Evolutionary conservation across 2,888 invertebrate species (phyloP), one percentile per base, ranked within the genome.

Genomic region (Andrena chrysosceles): DNA sequence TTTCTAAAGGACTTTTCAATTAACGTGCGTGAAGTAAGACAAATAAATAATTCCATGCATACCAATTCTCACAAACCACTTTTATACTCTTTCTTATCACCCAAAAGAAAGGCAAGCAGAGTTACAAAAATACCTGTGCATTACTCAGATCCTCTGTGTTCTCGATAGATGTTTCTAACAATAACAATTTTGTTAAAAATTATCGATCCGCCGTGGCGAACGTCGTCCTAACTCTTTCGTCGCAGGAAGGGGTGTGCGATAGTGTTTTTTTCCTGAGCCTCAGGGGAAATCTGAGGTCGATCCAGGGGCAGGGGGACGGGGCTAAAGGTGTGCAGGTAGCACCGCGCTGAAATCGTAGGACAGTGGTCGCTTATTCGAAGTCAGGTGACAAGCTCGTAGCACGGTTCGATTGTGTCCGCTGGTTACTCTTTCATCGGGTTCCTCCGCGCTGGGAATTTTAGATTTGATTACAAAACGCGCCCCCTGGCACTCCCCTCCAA

Each of bases 401-500:
- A 83, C 90, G 90, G 90, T 91, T 90, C 91, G 89, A 92, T 92
- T 86, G 88, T 82, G 86, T 88, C 89, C 86, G 89, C 89, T 87
- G 91, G 90, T 88, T 91, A 92, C 91, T 92, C 91, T 92, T 92
- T 92, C 90, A 91, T 91, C 79, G 91, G 85, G 87, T 87, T 87
- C 85, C 87, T 89, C 88, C 89, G 89, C 90, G 84, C 84, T 86
- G 92, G 90, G 90, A 92, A 91, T 91, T 91, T 91, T 90, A 86
- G 87, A 92, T 91, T 91, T 91, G 91, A 91, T 92, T 91, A 91
- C 89, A 88, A 87, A 86, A 85, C 78, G 75, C 75, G 80, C 78
- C 81, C 83, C 69, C 83, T 71, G 59, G 54, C 56, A 75, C 20
- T 10, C 59, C 78, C 74, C 68, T 16, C 86, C 76, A 69, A 31